phyloP scores from a whole-genome alignment of 1,140 invertebrate species.

The Pseudomyrmex dendroicus region DNA sequence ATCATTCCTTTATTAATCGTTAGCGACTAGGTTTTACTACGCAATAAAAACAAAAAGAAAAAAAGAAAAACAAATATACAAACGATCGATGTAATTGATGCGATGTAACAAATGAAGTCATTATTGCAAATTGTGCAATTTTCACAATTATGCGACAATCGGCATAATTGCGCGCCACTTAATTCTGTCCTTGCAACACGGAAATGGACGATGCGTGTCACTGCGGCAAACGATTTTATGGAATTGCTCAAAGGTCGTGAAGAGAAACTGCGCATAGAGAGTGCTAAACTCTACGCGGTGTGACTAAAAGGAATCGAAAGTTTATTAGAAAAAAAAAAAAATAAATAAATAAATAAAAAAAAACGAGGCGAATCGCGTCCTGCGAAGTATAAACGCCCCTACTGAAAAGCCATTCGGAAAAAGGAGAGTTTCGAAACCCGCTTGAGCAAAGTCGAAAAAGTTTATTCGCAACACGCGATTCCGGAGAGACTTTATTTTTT shows the following conservation, averaged over 20 bases:
- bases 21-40: too few relatives aligned
- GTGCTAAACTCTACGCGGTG: neutral
- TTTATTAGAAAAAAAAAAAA: conserved; percentile 5
- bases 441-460: conserved; percentile 25
- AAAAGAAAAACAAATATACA: too few relatives aligned
- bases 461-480: conserved; percentile 45
- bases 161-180: neutral
- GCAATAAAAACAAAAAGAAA: too few relatives aligned
- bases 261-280: neutral
- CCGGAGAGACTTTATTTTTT: neutral
- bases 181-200: conserved; percentile 1
- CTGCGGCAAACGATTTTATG: conserved; percentile 2
- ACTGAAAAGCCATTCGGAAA: neutral
- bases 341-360: neutral
- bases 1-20: too few relatives aligned
- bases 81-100: neutral
- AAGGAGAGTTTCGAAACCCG: conserved; percentile 17
- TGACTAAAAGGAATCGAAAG: conserved; percentile 24
- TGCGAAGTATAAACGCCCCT: conserved; percentile 7
- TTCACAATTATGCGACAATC: conserved; percentile 22
- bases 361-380: neutral
- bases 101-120: neutral
- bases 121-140: conserved; percentile 17
- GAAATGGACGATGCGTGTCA: neutral
- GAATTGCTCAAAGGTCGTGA: conserved; percentile 31